These are phyloP conservation scores for Eupristina koningsbergeri DNA, from an alignment of 1,140 invertebrate genomes.

Conservation along the genomic window DNA sequence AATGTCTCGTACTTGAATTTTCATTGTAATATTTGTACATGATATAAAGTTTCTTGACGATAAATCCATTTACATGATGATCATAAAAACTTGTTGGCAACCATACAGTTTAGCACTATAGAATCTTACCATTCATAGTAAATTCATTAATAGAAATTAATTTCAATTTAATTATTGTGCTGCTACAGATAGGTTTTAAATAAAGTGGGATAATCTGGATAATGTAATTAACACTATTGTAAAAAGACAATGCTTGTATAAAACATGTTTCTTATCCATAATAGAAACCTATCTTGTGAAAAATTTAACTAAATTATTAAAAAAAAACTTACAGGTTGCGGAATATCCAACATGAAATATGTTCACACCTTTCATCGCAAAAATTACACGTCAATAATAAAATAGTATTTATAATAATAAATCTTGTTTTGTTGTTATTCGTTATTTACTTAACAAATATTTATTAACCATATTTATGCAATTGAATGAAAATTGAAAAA, in stretches of 20 bases:
- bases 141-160: neutral
- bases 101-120: neutral
- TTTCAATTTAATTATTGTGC: neutral
- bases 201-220: neutral
- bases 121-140: neutral
- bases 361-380: neutral
- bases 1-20: slow-evolving; percentile 4
- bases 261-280: neutral
- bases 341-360: neutral
- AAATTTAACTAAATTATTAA: neutral
- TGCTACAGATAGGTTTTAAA: neutral
- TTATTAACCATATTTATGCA: neutral
- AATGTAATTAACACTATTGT: neutral
- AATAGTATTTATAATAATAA: neutral
- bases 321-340: neutral
- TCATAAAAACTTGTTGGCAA: neutral
- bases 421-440: neutral
- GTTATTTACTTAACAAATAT: neutral
- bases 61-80: neutral
- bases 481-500: slow-evolving; percentile 25
- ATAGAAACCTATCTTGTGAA: neutral
- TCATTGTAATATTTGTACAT: slow-evolving; percentile 20
- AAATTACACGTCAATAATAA: neutral
- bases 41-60: neutral
- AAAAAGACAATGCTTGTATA: neutral